Evolutionary conservation across 2,113 vertebrate genomes (phyloP).

Genomic region (Bostrychus sinensis): DNA sequence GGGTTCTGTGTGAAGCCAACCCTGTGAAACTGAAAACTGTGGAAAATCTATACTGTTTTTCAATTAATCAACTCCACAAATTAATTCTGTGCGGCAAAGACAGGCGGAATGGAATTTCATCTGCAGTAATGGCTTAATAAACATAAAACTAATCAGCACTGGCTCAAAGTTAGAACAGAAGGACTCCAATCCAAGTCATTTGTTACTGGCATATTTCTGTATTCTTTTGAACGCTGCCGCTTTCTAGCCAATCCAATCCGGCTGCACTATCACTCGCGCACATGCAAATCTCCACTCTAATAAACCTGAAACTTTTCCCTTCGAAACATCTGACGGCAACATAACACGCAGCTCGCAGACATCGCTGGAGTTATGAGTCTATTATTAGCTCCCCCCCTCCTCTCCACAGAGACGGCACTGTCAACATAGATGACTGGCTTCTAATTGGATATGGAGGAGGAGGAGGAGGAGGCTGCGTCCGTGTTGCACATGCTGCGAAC

Average conservation of each 20-base stretch:
- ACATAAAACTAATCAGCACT: conserved; percentile 21
- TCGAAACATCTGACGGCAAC: conserved; percentile 32
- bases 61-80: conserved; percentile 3
- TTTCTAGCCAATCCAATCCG: background rate
- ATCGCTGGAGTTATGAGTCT: conserved; percentile 65
- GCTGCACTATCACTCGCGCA: conserved; percentile 13
- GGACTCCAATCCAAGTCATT: conserved; percentile 5
- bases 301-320: conserved; percentile 31
- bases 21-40: conserved; percentile 1
- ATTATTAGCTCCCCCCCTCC: conserved; percentile 77
- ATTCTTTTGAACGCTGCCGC: background rate
- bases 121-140: conserved; percentile 4
- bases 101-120: conserved; percentile 15
- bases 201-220: conserved; percentile 2
- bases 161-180: conserved; percentile 3
- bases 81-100: background rate
- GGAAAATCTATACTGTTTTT: conserved; percentile 3
- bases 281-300: conserved; percentile 17
- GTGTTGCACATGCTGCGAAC: conserved; percentile 62
- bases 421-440: conserved; percentile 84
- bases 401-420: conserved; percentile 26
- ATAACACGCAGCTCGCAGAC: conserved; percentile 58
- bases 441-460: conserved; percentile 85
- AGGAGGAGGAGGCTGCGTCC: conserved; percentile 76
- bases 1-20: background rate